A percentile compares a stretch with the other conserved stretches of the same genome.
phyloP scores from a whole-genome alignment of 2,888 invertebrate species.

The Ophioninae sp. region DNA sequence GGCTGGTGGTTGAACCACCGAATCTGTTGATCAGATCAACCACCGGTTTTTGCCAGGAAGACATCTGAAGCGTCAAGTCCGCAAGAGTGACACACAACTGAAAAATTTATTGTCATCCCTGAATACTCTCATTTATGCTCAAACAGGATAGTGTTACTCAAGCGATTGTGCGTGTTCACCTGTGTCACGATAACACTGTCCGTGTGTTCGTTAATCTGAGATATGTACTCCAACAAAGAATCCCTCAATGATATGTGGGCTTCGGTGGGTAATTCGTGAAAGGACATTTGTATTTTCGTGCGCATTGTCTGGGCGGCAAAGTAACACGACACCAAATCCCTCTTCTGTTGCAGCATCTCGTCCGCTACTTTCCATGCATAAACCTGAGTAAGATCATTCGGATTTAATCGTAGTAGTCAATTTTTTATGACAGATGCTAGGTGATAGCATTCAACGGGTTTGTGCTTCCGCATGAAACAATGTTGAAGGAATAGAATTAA shows the following conservation, averaged over 20 bases:
- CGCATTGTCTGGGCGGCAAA: slow-evolving; percentile 99
- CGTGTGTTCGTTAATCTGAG: slow-evolving; percentile 90
- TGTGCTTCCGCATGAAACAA: background rate
- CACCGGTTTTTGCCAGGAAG: slow-evolving; percentile 94
- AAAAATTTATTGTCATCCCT: slow-evolving; percentile 46
- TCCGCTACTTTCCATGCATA: slow-evolving; percentile 99
- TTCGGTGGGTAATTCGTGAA: slow-evolving; percentile 94
- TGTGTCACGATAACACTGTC: slow-evolving; percentile 94
- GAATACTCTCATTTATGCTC: background rate
- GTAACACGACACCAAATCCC: slow-evolving; percentile 95
- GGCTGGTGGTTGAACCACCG: slow-evolving; percentile 84
- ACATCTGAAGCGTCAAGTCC: slow-evolving; percentile 96
- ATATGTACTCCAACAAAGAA: slow-evolving; percentile 94
- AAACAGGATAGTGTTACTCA: background rate
- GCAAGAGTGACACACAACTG: slow-evolving; percentile 94
- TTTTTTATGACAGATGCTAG: background rate
- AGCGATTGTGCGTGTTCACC: slow-evolving; percentile 71
- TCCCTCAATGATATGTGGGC: slow-evolving; percentile 93
- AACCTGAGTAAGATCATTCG: slow-evolving; percentile 84
- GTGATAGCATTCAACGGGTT: background rate
- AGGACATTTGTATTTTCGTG: slow-evolving; percentile 95
- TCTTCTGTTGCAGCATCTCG: slow-evolving; percentile 93
- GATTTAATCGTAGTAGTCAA: background rate
- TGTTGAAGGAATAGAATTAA: background rate
- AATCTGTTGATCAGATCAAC: slow-evolving; percentile 91